Base-by-base conservation (phyloP, 2,888 invertebrate species). In the Aphidoletes aphidimyza region DNA sequence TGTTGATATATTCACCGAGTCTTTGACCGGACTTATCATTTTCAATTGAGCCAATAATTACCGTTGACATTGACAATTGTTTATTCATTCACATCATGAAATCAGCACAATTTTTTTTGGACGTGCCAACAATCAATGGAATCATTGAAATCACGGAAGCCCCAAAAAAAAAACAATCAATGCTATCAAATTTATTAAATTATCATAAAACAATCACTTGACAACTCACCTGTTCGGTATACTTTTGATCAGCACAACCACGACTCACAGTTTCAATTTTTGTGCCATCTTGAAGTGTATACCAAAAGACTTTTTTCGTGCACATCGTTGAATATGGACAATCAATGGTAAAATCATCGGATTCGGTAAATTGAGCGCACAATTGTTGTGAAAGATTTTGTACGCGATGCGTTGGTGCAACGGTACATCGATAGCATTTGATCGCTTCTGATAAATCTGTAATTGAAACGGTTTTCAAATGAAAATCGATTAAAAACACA, bases 281-380 rank as follows among this genome's bases (percentile, higher is more conserved):
- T 69, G 88, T 88, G 39, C 94, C 94, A 87, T 93, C 93, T 86
- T 93, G 92, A 87, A 95, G 92, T 86, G 93, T 91, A 26, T 93
- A 91, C 86, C 92, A 91, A 86, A 93, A 93, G 84, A 93, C 93
- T 88, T 93, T 93, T 89, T 96, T 96, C 91, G 94, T 92, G 88
- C 96, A 97, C 91, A 95, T 94, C 0, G 96, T 96, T 0, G 96
- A 96, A 88, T 92, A 94, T 0, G 94, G 94, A 88, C 96, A 97
- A 86, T 94, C 93, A 6, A 94, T 92, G 86, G 94, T 92, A 89
- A 92, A 97, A 86, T 91, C 91, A 8, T 92, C 90, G 0, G 94
- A 93, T 87, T 93, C 92, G 88, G 96, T 94, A 89, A 96, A 96
- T 88, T 94, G 93, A 9, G 94, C 92, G 89, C 96, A 97, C 59